A percentile compares a stretch with the other conserved stretches of the same genome.
These are phyloP conservation scores for Gopherus evgoodei DNA, from an alignment of 2,113 vertebrate genomes.

Conservation along the genomic window DNA sequence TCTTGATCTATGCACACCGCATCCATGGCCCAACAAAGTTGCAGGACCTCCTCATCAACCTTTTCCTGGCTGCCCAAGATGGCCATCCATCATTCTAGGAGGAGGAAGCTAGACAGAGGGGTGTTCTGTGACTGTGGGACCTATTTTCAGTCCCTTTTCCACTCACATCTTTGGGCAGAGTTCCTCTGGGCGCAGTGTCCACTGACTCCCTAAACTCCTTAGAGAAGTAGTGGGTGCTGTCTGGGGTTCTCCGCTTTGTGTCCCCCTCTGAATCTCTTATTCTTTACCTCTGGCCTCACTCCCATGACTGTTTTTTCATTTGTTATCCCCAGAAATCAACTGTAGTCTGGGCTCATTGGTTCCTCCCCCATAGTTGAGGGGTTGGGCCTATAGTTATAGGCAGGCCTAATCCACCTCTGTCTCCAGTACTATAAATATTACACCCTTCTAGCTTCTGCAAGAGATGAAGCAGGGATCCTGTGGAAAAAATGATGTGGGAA, in stretches of 20 bases:
- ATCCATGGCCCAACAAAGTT: neutral
- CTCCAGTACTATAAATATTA: no score
- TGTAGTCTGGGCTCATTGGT: neutral
- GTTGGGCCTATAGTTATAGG: neutral
- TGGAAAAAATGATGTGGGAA: no score
- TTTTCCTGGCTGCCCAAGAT: neutral
- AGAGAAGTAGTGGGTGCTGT: neutral
- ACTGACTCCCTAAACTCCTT: neutral
- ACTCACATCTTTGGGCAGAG: neutral
- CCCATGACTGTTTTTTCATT: neutral
- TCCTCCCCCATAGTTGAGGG: neutral
- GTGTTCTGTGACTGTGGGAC: neutral
- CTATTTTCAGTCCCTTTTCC: neutral
- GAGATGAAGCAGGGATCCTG: neutral
- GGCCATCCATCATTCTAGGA: neutral
- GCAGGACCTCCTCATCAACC: neutral
- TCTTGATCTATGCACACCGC: neutral
- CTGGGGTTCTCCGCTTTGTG: neutral
- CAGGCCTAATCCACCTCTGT: neutral
- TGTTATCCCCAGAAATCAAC: neutral
- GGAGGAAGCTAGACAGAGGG: neutral
- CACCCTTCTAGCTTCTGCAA: neutral
- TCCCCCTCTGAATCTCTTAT: neutral
- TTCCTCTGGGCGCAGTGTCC: neutral
- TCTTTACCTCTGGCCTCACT: neutral